A percentile compares a stretch with the other conserved stretches of the same genome.
These are phyloP conservation scores for Paedocypris micromegethes DNA, from an alignment of 2,797 vertebrate genomes.

Conservation along the genomic window DNA sequence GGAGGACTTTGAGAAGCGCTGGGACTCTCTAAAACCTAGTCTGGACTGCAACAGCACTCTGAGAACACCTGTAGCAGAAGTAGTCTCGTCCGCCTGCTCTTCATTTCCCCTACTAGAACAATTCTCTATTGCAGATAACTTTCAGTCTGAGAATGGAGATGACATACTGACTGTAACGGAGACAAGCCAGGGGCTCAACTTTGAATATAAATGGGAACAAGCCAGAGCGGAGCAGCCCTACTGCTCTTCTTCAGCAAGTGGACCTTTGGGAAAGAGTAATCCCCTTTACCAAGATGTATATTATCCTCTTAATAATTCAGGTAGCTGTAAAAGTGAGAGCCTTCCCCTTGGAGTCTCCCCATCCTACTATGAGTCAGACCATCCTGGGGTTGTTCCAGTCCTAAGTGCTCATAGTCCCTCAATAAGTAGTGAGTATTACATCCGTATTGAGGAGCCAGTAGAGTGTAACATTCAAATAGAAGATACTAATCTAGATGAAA, in stretches of 20 bases:
- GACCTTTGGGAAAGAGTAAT: constrained; percentile 72
- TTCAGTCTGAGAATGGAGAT: constrained; percentile 81
- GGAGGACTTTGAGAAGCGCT: constrained; percentile 90
- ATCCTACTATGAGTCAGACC: constrained; percentile 79
- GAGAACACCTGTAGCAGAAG: constrained; percentile 63
- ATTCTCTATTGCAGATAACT: constrained; percentile 77
- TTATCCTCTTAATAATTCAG: constrained; percentile 66
- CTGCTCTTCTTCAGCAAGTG: constrained; percentile 71
- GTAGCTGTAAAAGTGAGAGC: constrained; percentile 60
- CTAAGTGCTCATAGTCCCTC: constrained; percentile 91
- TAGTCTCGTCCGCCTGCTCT: constrained; percentile 65
- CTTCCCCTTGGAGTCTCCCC: constrained; percentile 77
- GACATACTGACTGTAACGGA: constrained; percentile 93
- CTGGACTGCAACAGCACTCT: constrained; percentile 61
- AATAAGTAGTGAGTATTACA: constrained; percentile 89
- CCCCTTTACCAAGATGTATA: constrained; percentile 82
- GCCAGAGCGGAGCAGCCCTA: constrained; percentile 77
- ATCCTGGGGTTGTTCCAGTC: constrained; percentile 83
- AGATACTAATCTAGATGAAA: constrained; percentile 70
- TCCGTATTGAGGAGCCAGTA: constrained; percentile 86
- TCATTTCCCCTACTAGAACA: constrained; percentile 92
- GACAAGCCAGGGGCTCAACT: constrained; percentile 92
- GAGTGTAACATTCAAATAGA: constrained; percentile 78
- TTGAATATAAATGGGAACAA: constrained; percentile 96
- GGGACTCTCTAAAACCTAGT: constrained; percentile 88